A percentile compares a stretch with the other conserved stretches of the same genome.
Conservation (phyloP, 2,113 vertebrate species). For the Tetrax tetrax region DNA sequence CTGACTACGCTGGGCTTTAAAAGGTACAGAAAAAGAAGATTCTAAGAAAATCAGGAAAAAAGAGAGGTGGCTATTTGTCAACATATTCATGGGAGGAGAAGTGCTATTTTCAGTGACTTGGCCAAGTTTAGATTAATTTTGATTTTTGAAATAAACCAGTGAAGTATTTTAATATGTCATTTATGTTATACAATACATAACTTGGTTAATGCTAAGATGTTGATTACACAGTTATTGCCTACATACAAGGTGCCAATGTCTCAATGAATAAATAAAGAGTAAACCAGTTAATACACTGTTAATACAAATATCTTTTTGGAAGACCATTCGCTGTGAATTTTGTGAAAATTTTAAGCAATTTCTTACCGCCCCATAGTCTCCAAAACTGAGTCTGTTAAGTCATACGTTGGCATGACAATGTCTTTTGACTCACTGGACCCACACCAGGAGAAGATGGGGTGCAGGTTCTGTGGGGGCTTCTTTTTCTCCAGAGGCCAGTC, state of each 20-base stretch:
- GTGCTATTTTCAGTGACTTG: not conserved
- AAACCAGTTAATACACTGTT: not conserved
- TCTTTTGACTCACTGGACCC: slow-evolving; percentile 92
- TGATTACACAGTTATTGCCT: not conserved
- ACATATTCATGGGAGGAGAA: not conserved
- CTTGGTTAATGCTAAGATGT: not conserved
- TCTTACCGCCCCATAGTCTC: slow-evolving; percentile 97
- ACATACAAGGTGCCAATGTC: not conserved
- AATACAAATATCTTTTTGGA: not conserved
- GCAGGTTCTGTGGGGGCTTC: slow-evolving; percentile 79
- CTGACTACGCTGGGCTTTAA: not conserved
- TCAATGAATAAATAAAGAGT: not conserved
- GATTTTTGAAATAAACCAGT: not conserved
- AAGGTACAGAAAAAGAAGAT: not conserved
- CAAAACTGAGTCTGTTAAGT: slow-evolving; percentile 94
- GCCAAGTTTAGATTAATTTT: not conserved
- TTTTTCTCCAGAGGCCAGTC: slow-evolving; percentile 98
- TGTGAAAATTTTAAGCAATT: not conserved
- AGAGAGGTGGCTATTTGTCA: not conserved
- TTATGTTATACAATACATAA: not conserved
- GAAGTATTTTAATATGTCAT: not conserved
- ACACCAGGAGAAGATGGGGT: slow-evolving; percentile 98
- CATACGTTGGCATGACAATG: slow-evolving; percentile 98
- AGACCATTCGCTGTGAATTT: not conserved
- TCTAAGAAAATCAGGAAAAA: not conserved